These are phyloP conservation scores for mouse (Mus musculus) DNA, from an alignment of 2,113 vertebrate genomes.

Conservation along the genomic window GRCm39 chrX:93500001-93500500, in stretches of 20 bases:
- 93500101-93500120: background rate
- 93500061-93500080: slow-evolving; percentile 72
- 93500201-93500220: slow-evolving; percentile 91
- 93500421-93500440: background rate
- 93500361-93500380: background rate
- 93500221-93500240: slow-evolving; percentile 82
- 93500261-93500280: background rate
- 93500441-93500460: background rate
- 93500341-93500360: background rate
- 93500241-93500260: background rate
- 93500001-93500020: slow-evolving; percentile 58
- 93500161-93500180: slow-evolving; percentile 93
- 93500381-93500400: background rate
- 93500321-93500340: background rate
- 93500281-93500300: background rate
- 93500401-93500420: background rate
- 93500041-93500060: slow-evolving; percentile 85
- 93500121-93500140: background rate
- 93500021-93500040: slow-evolving; percentile 84
- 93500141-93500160: slow-evolving; percentile 90
- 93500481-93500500: background rate
- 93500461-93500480: background rate
- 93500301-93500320: background rate
- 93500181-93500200: slow-evolving; percentile 91
- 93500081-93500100: background rate